phyloP scores from a whole-genome alignment of 1,140 invertebrate species.

The Laupala kohalensis region DNA sequence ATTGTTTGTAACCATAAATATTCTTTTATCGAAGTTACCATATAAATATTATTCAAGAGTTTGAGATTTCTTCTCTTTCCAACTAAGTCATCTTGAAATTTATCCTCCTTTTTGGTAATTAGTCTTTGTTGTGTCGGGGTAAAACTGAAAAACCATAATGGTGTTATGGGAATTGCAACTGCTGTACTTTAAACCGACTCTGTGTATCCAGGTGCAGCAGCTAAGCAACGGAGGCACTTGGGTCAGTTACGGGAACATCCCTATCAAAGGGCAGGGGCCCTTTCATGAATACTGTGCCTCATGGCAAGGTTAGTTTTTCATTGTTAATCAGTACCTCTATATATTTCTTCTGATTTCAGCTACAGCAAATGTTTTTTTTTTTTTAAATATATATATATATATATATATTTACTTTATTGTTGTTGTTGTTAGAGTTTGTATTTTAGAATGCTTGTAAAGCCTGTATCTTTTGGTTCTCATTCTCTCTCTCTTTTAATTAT shows the following conservation, averaged over 20 bases:
- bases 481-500: background rate
- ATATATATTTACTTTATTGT: background rate
- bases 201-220: slow-evolving; percentile 48
- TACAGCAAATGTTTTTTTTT: background rate
- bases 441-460: background rate
- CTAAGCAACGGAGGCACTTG: slow-evolving; percentile 61
- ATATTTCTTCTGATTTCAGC: background rate
- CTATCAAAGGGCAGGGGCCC: slow-evolving; percentile 80
- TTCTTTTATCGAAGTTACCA: too few species aligned
- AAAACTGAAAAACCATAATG: background rate
- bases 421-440: background rate
- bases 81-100: background rate
- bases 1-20: too few species aligned
- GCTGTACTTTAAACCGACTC: slow-evolving; percentile 11
- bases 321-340: slow-evolving; percentile 11
- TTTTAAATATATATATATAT: background rate
- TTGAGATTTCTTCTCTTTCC: background rate
- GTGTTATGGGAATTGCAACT: background rate
- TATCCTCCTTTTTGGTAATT: background rate
- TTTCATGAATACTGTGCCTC: slow-evolving; percentile 39
- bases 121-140: background rate
- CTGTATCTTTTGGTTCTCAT: background rate
- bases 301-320: slow-evolving; percentile 17
- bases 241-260: slow-evolving; percentile 79
- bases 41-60: background rate